A percentile compares a stretch with the other conserved stretches of the same genome.
These are phyloP conservation scores for Rhinogobius similis DNA, from an alignment of 2,113 vertebrate species.

Conservation along the genomic window DNA sequence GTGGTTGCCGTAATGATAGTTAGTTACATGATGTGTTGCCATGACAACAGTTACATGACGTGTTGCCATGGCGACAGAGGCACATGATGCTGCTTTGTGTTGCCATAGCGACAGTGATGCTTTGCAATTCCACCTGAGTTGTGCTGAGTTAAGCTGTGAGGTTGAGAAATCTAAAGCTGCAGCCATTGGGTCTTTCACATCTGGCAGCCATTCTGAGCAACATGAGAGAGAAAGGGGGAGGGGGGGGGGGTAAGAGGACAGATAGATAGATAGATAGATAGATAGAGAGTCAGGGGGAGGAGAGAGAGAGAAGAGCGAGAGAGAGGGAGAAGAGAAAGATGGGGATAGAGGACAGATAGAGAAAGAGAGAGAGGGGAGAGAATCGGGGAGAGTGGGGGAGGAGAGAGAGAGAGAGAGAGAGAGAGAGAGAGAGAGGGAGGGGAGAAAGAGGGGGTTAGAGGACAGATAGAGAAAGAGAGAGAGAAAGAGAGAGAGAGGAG, in stretches of 20 bases:
- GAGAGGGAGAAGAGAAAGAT: no score
- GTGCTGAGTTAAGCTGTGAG: constrained; percentile 80
- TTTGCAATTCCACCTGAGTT: constrained; percentile 63
- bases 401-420: no score
- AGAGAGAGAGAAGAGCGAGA: no score
- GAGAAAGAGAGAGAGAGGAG: no score
- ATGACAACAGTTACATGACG: neutral
- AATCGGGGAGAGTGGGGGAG: no score
- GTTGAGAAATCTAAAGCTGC: constrained; percentile 76
- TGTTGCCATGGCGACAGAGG: constrained; percentile 17
- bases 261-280: no score
- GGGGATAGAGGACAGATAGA: no score
- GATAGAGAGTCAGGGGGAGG: no score
- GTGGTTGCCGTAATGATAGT: neutral
- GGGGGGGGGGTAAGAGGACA: no score
- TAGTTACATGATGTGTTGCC: neutral
- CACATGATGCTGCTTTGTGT: constrained; percentile 26
- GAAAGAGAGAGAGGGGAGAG: no score
- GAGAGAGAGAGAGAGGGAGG: no score
- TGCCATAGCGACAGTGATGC: constrained; percentile 23
- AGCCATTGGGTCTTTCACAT: constrained; percentile 76
- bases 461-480: no score
- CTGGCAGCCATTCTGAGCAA: constrained; percentile 79
- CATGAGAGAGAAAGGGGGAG: neutral
- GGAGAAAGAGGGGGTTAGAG: neutral